Evolutionary conservation across 1,140 invertebrate genomes (phyloP), one percentile per base, ranked within the genome.

Genomic region (Asobara japonica): DNA sequence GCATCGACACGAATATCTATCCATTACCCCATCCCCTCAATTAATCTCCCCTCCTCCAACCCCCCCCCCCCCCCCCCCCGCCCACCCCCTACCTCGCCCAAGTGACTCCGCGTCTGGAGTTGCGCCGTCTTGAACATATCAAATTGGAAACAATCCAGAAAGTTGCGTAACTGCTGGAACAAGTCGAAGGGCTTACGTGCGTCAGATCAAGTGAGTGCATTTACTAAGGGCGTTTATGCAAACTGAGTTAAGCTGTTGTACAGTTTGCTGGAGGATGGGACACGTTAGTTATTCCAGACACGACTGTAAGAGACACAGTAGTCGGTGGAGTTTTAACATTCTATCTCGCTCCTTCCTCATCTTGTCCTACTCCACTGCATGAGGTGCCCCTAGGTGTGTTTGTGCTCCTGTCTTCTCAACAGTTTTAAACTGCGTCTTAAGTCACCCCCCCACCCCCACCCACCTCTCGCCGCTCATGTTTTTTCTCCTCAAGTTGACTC

Each of bases 201-300:
- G 25, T 33, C 66, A 56, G 56, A 56, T 64, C 69, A 64, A 70
- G 69, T 56, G 48, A 33, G 56, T 56, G 56, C 56, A 41, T 61
- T 62, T 27, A 33, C 22, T 70, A 45, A 48, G 62, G 45, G 38
- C 45, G 48, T 74, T 74, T 74, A 74, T 74, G 73, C 62, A 74
- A 74, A 74, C 67, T 38, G n/a, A 51, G 68, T 74, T 66, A 64
- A 70, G 56, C 67, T 61, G 67, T 70, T 74, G 73, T 71, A 70
- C 51, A 56, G 51, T 56, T 56, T 56, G 18, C 18, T 6, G 51
- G 51, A 25, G 51, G 51, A 38, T 36, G 27, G 25, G 64, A 31
- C 45, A 36, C 65, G 38, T 38, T 67, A 31, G 41, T 67, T 67
- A 67, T 67, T 67, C 65, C 22, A 36, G 65, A 38, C 65, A 67